phyloP scores from a whole-genome alignment of 2,888 invertebrate genomes.

The Helicoverpa assulta region DNA sequence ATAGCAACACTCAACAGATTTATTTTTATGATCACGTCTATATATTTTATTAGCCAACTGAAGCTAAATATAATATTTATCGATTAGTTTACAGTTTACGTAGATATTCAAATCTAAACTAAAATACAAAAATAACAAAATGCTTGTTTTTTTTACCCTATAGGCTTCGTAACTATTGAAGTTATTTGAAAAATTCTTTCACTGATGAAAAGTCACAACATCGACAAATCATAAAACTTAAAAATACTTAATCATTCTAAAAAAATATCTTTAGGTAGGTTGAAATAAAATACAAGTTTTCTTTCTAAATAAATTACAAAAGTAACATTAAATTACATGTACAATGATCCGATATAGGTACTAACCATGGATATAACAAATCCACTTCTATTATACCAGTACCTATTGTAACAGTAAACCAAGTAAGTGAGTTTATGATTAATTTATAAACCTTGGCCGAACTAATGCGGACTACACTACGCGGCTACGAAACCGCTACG shows the following conservation, averaged over 20 bases:
- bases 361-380: not conserved
- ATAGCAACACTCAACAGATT: slow-evolving; percentile 22
- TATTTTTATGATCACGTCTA: slow-evolving; percentile 27
- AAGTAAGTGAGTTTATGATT: not conserved
- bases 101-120: not conserved
- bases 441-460: not conserved
- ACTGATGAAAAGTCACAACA: no score
- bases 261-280: no score
- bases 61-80: slow-evolving; percentile 26
- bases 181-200: no score
- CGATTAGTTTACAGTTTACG: not conserved
- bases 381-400: not conserved
- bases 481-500: slow-evolving; percentile 30
- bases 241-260: no score
- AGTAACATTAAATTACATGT: no score
- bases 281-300: no score
- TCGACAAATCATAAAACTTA: no score
- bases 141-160: no score
- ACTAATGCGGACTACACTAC: not conserved
- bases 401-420: not conserved
- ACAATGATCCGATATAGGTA: not conserved
- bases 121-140: no score
- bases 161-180: no score
- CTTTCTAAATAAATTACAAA: no score
- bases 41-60: slow-evolving; percentile 32